Conservation (phyloP, 2,888 invertebrate species). For the Nomada flava region DNA sequence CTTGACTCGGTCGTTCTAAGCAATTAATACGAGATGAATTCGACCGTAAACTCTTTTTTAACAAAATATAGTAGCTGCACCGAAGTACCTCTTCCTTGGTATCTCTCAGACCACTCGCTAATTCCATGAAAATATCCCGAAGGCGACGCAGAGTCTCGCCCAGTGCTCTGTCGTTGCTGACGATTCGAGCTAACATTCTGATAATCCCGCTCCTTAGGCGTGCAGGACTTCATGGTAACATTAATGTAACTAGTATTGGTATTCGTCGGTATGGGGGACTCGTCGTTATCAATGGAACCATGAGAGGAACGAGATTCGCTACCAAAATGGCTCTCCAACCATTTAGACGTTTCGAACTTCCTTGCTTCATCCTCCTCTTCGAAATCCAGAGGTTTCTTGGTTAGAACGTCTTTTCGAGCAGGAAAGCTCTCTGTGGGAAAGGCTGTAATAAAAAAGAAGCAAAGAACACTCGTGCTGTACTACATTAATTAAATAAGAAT, state of each 20-base stretch:
- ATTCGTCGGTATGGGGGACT: constrained; percentile 85
- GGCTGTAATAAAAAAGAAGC: constrained; percentile 50
- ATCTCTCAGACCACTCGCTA: constrained; percentile 91
- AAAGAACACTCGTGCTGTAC: neutral
- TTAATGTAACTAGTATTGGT: constrained; percentile 91
- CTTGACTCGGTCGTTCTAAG: constrained; percentile 70
- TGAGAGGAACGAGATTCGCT: constrained; percentile 93
- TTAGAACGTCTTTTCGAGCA: constrained; percentile 92
- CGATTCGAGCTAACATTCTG: constrained; percentile 64
- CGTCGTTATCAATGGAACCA: constrained; percentile 89
- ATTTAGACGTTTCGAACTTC: constrained; percentile 95
- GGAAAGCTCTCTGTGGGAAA: constrained; percentile 80
- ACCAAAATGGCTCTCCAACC: constrained; percentile 96
- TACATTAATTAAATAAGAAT: neutral
- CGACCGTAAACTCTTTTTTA: neutral
- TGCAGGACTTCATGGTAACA: constrained; percentile 89
- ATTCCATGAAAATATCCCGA: constrained; percentile 90
- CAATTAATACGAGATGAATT: neutral
- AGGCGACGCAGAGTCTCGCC: constrained; percentile 74
- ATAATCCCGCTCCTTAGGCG: constrained; percentile 72
- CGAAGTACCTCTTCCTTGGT: constrained; percentile 64
- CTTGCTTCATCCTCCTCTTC: constrained; percentile 95
- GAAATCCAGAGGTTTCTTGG: constrained; percentile 92
- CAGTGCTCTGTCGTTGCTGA: constrained; percentile 80
- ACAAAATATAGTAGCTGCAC: neutral